These are phyloP conservation scores for Desoria tigrina DNA, from an alignment of 2,888 invertebrate genomes.

Conservation along the genomic window DNA sequence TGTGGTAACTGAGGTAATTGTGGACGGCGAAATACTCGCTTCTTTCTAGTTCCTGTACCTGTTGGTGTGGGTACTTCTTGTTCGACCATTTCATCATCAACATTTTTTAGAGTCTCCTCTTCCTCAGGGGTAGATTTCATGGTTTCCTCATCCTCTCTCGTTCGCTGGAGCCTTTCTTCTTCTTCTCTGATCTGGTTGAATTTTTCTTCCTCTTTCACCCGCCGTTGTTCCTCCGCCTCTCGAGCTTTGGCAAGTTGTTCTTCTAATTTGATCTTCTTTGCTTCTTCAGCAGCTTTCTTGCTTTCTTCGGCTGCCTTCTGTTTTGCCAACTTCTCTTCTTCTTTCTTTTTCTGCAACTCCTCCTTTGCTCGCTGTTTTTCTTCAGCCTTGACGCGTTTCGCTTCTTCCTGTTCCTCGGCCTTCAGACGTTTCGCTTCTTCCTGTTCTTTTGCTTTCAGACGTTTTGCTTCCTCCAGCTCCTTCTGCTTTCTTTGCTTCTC, in stretches of 20 bases:
- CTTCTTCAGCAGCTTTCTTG: conserved; percentile 56
- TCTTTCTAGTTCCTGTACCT: conserved; percentile 23
- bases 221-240: conserved; percentile 58
- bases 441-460: conserved; percentile 20
- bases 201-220: conserved; percentile 59
- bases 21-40: conserved; percentile 3
- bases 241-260: conserved; percentile 41
- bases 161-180: conserved; percentile 55
- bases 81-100: conserved; percentile 27
- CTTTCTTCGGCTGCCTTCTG: conserved; percentile 62
- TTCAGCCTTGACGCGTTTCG: conserved; percentile 55
- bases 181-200: background rate
- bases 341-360: conserved; percentile 57
- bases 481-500: conserved; percentile 28
- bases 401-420: conserved; percentile 17
- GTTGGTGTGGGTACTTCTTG: conserved; percentile 15
- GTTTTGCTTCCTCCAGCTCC: conserved; percentile 20
- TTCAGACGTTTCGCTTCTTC: conserved; percentile 30
- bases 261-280: conserved; percentile 38
- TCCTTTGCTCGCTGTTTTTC: conserved; percentile 56
- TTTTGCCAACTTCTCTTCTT: conserved; percentile 58
- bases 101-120: conserved; percentile 18
- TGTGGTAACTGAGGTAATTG: conserved; percentile 13
- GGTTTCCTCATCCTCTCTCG: conserved; percentile 51
- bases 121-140: conserved; percentile 6